A percentile compares a stretch with the other conserved stretches of the same genome.
phyloP scores from a whole-genome alignment of 2,113 vertebrate species.

The Hydrochoerus hydrochaeris region DNA sequence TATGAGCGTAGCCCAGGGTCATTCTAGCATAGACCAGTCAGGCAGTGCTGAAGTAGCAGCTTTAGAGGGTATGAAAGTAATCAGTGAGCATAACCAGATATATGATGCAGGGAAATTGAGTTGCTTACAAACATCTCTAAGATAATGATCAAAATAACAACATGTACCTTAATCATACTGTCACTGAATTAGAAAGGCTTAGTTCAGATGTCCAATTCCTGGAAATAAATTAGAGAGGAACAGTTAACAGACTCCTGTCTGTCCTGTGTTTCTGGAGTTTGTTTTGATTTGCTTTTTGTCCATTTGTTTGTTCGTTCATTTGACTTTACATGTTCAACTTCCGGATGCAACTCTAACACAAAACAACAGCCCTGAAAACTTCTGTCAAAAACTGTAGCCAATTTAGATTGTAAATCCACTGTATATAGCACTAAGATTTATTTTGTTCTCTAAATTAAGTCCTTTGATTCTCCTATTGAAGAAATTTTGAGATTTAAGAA shows the following conservation, averaged over 20 bases:
- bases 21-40: neutral
- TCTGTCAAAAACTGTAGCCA: neutral
- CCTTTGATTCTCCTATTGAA: neutral
- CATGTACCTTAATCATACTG: neutral
- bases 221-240: neutral
- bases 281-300: neutral
- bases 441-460: conserved; percentile 5
- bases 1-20: neutral
- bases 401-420: neutral
- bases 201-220: neutral
- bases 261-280: neutral
- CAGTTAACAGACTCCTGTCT: neutral
- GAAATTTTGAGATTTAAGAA: neutral
- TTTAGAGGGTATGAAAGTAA: neutral
- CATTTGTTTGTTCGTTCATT: neutral
- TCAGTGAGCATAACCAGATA: neutral
- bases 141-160: neutral
- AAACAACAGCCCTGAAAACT: neutral
- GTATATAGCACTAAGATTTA: neutral
- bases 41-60: neutral
- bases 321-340: neutral
- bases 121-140: neutral
- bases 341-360: neutral
- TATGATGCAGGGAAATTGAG: neutral
- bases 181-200: neutral